phyloP scores from a whole-genome alignment of 2,113 vertebrate genomes.

The Piprites chloris region DNA sequence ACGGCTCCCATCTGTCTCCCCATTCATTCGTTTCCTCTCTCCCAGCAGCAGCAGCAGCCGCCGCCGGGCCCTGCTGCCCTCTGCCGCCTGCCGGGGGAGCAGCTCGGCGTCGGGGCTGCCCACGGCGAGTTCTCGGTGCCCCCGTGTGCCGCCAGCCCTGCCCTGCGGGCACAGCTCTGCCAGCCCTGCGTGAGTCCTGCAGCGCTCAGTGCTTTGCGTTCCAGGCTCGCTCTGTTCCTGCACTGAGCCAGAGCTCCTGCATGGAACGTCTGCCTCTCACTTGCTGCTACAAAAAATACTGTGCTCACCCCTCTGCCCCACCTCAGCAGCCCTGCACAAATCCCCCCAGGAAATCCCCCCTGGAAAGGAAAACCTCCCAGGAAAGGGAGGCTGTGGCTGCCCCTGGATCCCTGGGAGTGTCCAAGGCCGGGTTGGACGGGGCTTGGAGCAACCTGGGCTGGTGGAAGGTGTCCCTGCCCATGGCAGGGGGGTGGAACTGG shows the following conservation, averaged over 20 bases:
- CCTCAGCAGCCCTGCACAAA: not conserved
- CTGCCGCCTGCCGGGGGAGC: not conserved
- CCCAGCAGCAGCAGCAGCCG: not conserved
- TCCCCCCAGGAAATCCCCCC: rapidly evolving
- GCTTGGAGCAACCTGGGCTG: not conserved
- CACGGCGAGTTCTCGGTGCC: not conserved
- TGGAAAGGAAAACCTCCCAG: not conserved
- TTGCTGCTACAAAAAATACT: not conserved
- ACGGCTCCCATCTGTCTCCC: not conserved
- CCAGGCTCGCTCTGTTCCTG: not conserved
- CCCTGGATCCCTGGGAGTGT: not conserved
- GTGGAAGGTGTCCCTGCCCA: not conserved
- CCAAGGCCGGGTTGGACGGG: not conserved
- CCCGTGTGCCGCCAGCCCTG: rapidly evolving
- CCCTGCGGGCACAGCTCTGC: not conserved
- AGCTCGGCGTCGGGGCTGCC: rapidly evolving
- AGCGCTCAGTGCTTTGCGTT: not conserved
- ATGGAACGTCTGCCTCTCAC: not conserved
- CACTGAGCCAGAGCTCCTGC: not conserved
- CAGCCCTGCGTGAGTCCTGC: not conserved
- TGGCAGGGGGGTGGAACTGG: not conserved
- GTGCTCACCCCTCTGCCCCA: not conserved
- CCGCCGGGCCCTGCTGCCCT: slow-evolving; percentile 17
- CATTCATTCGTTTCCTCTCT: not conserved
- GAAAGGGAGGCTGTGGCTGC: not conserved